Evolutionary conservation across 2,113 vertebrate species (phyloP), one percentile per base, ranked within the genome.

Genomic region (Proteles cristata): DNA sequence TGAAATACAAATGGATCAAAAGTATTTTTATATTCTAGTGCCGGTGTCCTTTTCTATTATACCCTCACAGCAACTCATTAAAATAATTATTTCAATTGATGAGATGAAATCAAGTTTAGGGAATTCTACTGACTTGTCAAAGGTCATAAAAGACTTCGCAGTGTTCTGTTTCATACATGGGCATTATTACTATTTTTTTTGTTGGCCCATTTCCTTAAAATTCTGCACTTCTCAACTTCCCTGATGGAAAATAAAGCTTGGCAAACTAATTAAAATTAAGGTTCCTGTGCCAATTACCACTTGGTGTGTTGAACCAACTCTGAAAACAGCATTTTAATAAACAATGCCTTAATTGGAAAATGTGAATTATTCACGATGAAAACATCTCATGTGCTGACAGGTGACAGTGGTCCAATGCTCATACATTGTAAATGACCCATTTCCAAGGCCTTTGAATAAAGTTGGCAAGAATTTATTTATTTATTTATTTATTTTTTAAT

Each of bases 401-500:
- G n/a, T 95, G 84, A 84, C 74, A 77, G 96, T 91, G 92, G 63
- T 53, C 39, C 11, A 33, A 12, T 53, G 35, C 35, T 81, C 74
- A 48, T 28, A 26, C 50, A 69, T 39, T 48, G 12, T 21, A 84
- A 88, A 63, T 23, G 71, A 68, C 43, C 48, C 43, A 96, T 82
- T 96, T 93, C 50, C 53, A 88, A 91, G 93, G 71, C 48, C 61
- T 91, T 82, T 91, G 53, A 73, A 85, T 91, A 94, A 84, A 43
- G 15, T 12, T 71, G 26, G 50, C 45, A 53, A 81, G 79, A 48
- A 93, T 89, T 77, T 93, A 35, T n/a, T n/a, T n/a, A n/a, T n/a
- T n/a, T n/a, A n/a, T n/a, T n/a, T n/a, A n/a, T n/a, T n/a, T n/a
- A n/a, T n/a, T n/a, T n/a, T n/a, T n/a, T n/a, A n/a, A n/a, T n/a